Percentiles rank a stretch among this genome's conserved stretches.
Conservation (phyloP, 2,113 vertebrate species). For the Sinocyclocheilus grahami region DNA sequence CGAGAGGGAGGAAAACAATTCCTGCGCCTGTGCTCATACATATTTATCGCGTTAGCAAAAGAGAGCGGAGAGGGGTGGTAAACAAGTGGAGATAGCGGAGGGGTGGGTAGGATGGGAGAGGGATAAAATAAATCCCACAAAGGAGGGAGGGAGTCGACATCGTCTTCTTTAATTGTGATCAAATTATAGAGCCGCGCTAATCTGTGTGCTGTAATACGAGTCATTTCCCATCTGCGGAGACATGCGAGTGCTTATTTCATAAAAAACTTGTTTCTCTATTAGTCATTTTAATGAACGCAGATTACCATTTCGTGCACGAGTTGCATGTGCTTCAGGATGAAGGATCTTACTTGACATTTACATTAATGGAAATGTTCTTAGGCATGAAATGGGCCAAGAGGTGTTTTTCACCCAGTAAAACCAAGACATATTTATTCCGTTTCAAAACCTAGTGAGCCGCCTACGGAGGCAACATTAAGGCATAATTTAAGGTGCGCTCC, state of each 20-base stretch:
- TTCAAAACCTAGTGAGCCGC: slow-evolving; percentile 20
- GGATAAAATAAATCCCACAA: slow-evolving; percentile 73
- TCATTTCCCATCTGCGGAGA: slow-evolving; percentile 72
- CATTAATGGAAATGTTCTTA: slow-evolving; percentile 58
- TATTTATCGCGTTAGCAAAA: slow-evolving; percentile 65
- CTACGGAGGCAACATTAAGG: slow-evolving; percentile 1
- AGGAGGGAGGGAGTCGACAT: slow-evolving; percentile 65
- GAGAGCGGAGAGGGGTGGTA: slow-evolving; percentile 45
- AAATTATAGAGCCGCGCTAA: slow-evolving; percentile 76
- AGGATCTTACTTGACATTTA: slow-evolving; percentile 61
- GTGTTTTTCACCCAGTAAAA: slow-evolving; percentile 53
- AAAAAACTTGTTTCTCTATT: slow-evolving; percentile 69
- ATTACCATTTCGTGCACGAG: slow-evolving; percentile 62
- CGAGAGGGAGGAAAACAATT: slow-evolving; percentile 68
- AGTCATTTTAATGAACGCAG: slow-evolving; percentile 68
- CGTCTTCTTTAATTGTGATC: slow-evolving; percentile 75
- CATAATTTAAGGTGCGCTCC: not conserved
- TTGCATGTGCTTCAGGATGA: slow-evolving; percentile 47
- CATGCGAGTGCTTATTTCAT: slow-evolving; percentile 65
- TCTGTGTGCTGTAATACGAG: slow-evolving; percentile 72
- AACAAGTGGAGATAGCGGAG: slow-evolving; percentile 16
- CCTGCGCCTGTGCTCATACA: slow-evolving; percentile 71
- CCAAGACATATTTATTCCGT: slow-evolving; percentile 19
- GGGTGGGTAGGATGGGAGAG: slow-evolving; percentile 56
- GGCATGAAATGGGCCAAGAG: slow-evolving; percentile 55